Evolutionary conservation across 2,113 vertebrate genomes (phyloP).

Genomic region (Dinomys branickii): DNA sequence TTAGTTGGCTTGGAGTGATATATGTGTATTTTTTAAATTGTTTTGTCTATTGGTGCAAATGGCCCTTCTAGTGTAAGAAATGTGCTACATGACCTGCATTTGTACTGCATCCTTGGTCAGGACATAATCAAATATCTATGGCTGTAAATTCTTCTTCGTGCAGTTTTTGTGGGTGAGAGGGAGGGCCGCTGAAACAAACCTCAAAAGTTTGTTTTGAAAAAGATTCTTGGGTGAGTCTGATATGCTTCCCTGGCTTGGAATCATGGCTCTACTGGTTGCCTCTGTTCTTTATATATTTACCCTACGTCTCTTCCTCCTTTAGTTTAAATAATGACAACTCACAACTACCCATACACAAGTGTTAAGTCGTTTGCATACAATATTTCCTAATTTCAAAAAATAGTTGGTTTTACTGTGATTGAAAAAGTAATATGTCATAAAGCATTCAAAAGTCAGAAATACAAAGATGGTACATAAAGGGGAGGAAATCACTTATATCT

Average conservation of each 20-base stretch:
- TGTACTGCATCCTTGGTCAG: constrained; percentile 92
- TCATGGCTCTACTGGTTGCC: neutral
- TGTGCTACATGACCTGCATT: constrained; percentile 91
- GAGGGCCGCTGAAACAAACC: neutral
- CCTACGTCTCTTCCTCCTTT: neutral
- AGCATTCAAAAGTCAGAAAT: constrained; percentile 16
- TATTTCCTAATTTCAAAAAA: constrained; percentile 7
- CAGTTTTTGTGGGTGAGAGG: neutral
- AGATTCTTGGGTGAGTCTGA: neutral
- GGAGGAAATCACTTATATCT: constrained; percentile 26
- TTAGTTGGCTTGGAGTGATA: neutral
- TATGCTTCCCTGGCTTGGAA: neutral
- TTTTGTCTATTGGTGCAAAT: constrained; percentile 78
- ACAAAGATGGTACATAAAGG: neutral
- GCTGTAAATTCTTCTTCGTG: constrained; percentile 89
- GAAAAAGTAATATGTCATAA: constrained; percentile 2
- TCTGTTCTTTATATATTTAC: neutral
- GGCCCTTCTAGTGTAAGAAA: constrained; percentile 88
- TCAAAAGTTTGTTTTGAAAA: neutral
- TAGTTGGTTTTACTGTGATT: neutral
- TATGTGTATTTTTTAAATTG: neutral
- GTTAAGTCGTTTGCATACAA: neutral
- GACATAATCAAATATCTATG: constrained; percentile 85
- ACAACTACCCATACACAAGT: neutral
- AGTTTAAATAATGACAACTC: neutral